Evolutionary conservation across 1,140 invertebrate genomes (phyloP).

Genomic region (Cryptotermes secundus): DNA sequence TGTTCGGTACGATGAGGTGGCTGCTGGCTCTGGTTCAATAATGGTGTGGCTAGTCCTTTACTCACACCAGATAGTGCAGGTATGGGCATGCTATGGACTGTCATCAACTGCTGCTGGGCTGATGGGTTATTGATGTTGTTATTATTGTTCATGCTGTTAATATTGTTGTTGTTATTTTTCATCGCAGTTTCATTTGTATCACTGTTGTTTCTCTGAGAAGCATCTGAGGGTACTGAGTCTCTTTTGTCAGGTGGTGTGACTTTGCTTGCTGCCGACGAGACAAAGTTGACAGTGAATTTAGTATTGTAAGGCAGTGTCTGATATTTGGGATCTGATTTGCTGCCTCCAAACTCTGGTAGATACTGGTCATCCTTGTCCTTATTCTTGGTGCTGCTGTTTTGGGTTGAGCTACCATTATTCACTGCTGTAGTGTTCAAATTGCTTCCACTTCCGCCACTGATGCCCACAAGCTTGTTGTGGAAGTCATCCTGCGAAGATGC

Average conservation of each 20-base stretch:
- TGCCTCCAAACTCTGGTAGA: conserved; percentile 55
- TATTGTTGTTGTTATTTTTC: conserved; percentile 42
- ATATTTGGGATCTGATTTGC: conserved; percentile 90
- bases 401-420: conserved; percentile 8
- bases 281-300: conserved; percentile 69
- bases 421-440: background rate
- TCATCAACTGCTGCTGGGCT: conserved; percentile 46
- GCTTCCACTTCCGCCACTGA: background rate
- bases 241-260: conserved; percentile 42
- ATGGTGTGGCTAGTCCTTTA: conserved; percentile 52
- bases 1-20: background rate
- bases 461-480: conserved; percentile 39
- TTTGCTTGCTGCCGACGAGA: conserved; percentile 25
- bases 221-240: conserved; percentile 10
- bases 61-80: conserved; percentile 57
- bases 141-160: conserved; percentile 43
- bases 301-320: conserved; percentile 89
- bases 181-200: conserved; percentile 38
- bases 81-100: conserved; percentile 63
- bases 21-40: background rate
- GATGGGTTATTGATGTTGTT: conserved; percentile 40
- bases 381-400: conserved; percentile 22
- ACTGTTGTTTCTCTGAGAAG: conserved; percentile 39
- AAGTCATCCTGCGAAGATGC: conserved; percentile 41
- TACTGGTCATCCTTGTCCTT: conserved; percentile 39